Evolutionary conservation across 2,797 vertebrate species (phyloP).

Genomic region (Diceros bicornis): DNA sequence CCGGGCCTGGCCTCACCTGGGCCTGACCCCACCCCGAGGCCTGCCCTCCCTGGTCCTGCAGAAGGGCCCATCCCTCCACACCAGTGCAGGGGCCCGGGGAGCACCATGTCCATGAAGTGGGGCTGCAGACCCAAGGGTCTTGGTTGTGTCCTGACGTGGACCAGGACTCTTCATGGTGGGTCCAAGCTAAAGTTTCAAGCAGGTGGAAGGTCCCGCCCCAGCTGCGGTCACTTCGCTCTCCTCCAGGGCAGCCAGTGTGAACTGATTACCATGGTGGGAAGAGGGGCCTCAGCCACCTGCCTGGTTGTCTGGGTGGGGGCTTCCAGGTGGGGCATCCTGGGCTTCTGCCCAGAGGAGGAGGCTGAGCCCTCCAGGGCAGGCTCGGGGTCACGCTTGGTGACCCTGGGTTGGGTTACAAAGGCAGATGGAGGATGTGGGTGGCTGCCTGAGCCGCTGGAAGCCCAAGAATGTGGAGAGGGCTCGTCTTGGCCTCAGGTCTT

Average conservation of each 20-base stretch:
- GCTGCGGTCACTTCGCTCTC: neutral
- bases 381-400: neutral
- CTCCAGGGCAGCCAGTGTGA: neutral
- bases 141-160: accelerated
- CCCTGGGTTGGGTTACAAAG: slow-evolving; percentile 47
- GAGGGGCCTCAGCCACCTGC: neutral
- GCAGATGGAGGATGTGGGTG: neutral
- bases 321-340: neutral
- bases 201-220: neutral
- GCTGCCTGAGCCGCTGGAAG: neutral
- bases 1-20: accelerated
- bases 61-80: accelerated
- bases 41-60: accelerated
- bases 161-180: neutral
- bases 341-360: neutral
- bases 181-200: neutral
- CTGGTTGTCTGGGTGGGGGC: neutral
- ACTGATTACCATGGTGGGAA: neutral
- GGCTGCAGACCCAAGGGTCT: neutral
- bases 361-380: neutral
- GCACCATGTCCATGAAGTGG: accelerated
- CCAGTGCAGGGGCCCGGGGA: accelerated
- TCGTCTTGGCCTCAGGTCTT: neutral
- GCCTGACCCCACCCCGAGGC: neutral
- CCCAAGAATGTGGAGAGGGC: slow-evolving; percentile 55